Evolutionary conservation across 2,888 invertebrate species (phyloP), one percentile per base, ranked within the genome.

Genomic region (Parascotia fuliginaria): DNA sequence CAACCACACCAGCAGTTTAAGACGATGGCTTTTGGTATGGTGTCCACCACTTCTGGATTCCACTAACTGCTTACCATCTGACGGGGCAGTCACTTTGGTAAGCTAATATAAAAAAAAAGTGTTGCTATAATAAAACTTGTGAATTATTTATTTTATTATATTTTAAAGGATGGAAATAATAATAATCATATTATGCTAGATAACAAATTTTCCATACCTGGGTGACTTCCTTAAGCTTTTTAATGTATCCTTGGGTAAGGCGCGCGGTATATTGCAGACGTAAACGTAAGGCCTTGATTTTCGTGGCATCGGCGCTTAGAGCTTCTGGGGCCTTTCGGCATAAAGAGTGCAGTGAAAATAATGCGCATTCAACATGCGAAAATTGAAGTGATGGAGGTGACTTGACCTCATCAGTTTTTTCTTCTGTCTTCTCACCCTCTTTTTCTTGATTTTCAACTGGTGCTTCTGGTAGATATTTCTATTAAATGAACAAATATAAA

Each of bases 181-280:
- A n/a, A n/a, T n/a, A n/a, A n/a, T n/a, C n/a, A n/a, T n/a, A n/a
- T n/a, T n/a, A n/a, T n/a, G n/a, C 13, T 14, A 14, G 7, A 6
- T 9, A 24, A 9, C 4, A 7, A 6, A 24, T 6, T 24, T 24
- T 24, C 2, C 2, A 9, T 81, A 92, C 92, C 81, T 93, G 90
- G 34, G 93, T 93, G 38, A 93, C 94, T 87, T 95, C 94, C 48
- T 94, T 92, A 31, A 96, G 85, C 70, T 95, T 96, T 77, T 96
- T 96, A 5, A 90, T 88, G 64, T 92, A 98, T 55, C 97, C 97
- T 89, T 98, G 98, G 52, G 97, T 97, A 22, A 97, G 96, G 53
- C 98, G 93, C 0, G 98, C 98, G 77, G 98, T 96, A 85, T 98
- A 98, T 81, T 98, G 98, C 55, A 99, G 89, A 64, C 98, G 94